Evolutionary conservation across 2,113 vertebrate species (phyloP), one percentile per base, ranked within the genome.

Genomic region (Alethe diademata): DNA sequence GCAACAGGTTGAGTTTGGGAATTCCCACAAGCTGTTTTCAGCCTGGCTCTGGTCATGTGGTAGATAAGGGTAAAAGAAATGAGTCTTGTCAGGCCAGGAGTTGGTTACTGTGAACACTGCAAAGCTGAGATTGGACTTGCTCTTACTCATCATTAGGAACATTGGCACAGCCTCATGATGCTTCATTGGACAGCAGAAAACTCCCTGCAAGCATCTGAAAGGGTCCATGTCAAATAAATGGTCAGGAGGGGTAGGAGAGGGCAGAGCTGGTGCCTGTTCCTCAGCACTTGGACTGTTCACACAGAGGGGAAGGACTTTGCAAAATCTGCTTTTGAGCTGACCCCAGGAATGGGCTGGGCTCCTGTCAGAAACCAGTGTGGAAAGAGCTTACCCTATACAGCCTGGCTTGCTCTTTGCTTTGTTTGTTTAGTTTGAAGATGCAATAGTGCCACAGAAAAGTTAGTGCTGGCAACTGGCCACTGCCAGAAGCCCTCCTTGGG

Each of bases 261-360:
- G 31, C 57, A 94, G 71, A 82, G 58, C 57, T 78, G 0, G 0
- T 74, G 47, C 23, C 35, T 60, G 4, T 67, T 78, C 51, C 85
- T 67, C 53, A 64, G 58, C 48, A 5, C 53, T 64, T 35, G 50
- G n/a, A 57, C 12, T 8, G 0, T 75, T 40, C 53, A 53, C 1
- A 3, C 0, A 5, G 66, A 45, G 40, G 38, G 25, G 14, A 36
- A 47, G 14, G 14, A 42, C 0, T 7, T n/a, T 26, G 62, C 43
- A 45, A 40, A 67, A 1, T 3, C 31, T 1, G 3, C 28, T 69
- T 61, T 2, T 45, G 18, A 6, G 0, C 35, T 57, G 42, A 51
- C 40, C 31, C 38, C n/a, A 33, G 42, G 57, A n/a, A 14, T 62
- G 42, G 26, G 33, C n/a, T 93, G 78, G 28, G 57, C 48, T 89